Evolutionary conservation across 2,888 invertebrate genomes (phyloP), one percentile per base, ranked within the genome.

Genomic region (Ormia ochracea): DNA sequence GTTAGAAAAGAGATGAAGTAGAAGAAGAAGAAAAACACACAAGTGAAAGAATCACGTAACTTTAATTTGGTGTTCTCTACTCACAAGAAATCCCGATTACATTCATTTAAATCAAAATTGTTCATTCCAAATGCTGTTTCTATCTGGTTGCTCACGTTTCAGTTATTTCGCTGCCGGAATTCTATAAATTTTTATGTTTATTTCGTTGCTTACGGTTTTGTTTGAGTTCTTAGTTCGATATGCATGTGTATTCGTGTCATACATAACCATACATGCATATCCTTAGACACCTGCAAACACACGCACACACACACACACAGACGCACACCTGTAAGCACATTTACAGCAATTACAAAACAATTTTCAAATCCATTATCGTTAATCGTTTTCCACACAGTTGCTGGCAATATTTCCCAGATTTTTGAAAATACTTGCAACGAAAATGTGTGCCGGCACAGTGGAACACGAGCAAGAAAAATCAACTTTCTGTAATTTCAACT

Each of bases 21-120:
- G n/a, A n/a, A n/a, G n/a, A n/a, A 56, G 41, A 17, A 36, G 17
- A 19, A 59, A 19, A 31, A 58, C 7, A 50, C 31, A 19, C 48
- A 38, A 63, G 56, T 33, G 33, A 56, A 73, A 76, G 54, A 21
- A 69, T n/a, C 81, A 78, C 78, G 81, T 81, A 75, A 65, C 52
- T 72, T 61, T 76, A 80, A 82, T 81, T 82, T 78, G 73, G 69
- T 70, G 66, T 70, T 78, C 56, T 48, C 54, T 66, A 19, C 56
- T 36, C 59, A n/a, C 38, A 72, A 72, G 70, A 59, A 52, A 72
- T 59, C 38, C 58, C 65, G n/a, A 43, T 54, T 58, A 58, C 48
- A 61, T 36, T 36, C 23, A 66, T 31, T 66, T 31, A 58, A 74
- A 50, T 23, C 48, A 31, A 74, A 66, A 66, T 50, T 58, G 38